phyloP scores from a whole-genome alignment of 2,113 vertebrate species.

The Canis aureus region DNA sequence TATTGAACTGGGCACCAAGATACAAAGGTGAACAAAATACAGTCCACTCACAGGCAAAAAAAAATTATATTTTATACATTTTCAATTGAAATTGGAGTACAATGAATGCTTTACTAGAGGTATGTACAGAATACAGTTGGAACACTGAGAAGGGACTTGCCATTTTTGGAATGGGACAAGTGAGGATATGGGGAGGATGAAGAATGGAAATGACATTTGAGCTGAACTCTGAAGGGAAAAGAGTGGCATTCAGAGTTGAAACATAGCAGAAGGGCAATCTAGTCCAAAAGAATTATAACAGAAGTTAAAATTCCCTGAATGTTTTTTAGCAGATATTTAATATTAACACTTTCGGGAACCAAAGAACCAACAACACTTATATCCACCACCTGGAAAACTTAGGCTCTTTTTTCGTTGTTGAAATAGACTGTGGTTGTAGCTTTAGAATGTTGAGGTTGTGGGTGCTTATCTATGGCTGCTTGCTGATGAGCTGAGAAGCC shows the following conservation, averaged over 20 bases:
- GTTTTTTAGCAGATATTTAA: not conserved
- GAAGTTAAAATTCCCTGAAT: not conserved
- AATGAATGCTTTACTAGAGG: not conserved
- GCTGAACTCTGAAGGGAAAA: not conserved
- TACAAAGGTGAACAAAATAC: not conserved
- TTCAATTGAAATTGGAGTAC: not conserved
- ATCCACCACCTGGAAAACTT: not conserved
- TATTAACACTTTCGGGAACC: not conserved
- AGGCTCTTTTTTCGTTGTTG: not conserved
- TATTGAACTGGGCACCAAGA: not conserved
- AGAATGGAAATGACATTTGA: not conserved
- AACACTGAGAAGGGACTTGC: not conserved
- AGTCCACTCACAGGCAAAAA: not conserved
- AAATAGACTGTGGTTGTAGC: not conserved
- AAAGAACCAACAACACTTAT: not conserved
- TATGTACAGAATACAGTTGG: not conserved
- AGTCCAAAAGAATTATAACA: not conserved
- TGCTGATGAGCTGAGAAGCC: not conserved
- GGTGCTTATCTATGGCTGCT: not conserved
- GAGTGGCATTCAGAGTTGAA: not conserved
- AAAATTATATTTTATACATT: not conserved
- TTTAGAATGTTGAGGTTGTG: not conserved
- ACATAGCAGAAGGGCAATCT: not conserved
- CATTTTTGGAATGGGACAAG: not conserved
- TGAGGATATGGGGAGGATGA: not conserved